Base-by-base conservation (phyloP, 53 echinoderm and acorn worm species). In the Apostichopus leukothele region DNA sequence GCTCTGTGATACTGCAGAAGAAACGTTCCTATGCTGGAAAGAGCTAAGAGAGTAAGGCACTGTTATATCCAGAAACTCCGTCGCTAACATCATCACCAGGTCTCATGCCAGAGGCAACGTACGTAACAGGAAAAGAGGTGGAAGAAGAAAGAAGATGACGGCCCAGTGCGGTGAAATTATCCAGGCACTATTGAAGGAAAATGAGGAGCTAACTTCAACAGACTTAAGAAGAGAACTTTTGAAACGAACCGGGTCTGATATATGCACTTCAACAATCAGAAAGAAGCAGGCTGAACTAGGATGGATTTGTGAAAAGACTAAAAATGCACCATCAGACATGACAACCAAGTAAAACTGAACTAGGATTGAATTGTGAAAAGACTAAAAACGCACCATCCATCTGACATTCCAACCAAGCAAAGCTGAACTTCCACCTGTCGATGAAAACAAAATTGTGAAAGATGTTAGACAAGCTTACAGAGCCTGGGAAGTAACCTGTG, bases 381-480 rank as follows among this genome's bases (percentile, higher is more conserved):
- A 53, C 75, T 1, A 22, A 73, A 57, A 88, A 91, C 16, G 73
- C 76, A 0, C 91, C 88, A 75, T 66, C 75, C n/a, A 91, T 91
- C 50, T 21, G 88, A 11, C 67, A 79, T n/a, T 12, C 21, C 11
- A 91, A 91, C 81, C 75, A 78, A 9, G 23, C 53, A 19, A 50
- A 51, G 3, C 53, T 25, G 25, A 25, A 25, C 25, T 25, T 25
- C 25, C 25, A 25, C 25, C 25, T 25, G 25, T 25, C 25, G 25
- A 25, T 25, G 25, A 25, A 25, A 25, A 25, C 25, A 25, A 25
- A 25, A 25, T 25, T 25, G 25, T 25, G 25, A 25, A 25, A 25
- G 25, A 25, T 25, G 25, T 25, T 25, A 25, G 25, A 25, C 25
- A 25, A 25, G 25, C 25, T 25, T 25, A 25, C 25, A 25, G 25